Evolutionary conservation across 2,888 invertebrate genomes (phyloP).

Genomic region (Neoaliturus tenellus): DNA sequence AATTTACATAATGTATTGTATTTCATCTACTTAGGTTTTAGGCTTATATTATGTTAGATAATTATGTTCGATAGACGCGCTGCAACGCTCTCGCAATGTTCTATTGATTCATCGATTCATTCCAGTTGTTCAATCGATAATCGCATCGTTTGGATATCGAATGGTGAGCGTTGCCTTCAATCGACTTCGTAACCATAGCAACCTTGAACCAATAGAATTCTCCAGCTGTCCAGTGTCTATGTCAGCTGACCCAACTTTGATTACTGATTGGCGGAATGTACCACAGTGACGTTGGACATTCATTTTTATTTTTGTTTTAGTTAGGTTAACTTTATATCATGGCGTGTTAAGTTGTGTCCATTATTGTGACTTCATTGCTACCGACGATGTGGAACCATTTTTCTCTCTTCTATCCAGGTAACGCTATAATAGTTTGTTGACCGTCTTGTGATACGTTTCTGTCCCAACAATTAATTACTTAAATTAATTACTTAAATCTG

Average conservation of each 20-base stretch:
- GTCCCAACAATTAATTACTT: not conserved
- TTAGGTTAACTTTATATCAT: not conserved
- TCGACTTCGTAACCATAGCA: constrained; percentile 9
- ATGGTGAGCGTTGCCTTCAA: not conserved
- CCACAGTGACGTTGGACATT: not conserved
- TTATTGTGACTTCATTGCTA: not conserved
- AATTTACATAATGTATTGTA: no score
- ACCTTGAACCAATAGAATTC: constrained; percentile 36
- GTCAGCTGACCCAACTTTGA: constrained; percentile 21
- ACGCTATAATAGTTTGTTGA: not conserved
- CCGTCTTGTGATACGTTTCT: not conserved
- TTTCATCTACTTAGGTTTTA: no score
- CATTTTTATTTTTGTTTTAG: not conserved
- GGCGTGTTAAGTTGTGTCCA: not conserved
- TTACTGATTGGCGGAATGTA: constrained; percentile 13
- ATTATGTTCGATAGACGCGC: no score
- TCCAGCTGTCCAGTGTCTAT: constrained; percentile 7
- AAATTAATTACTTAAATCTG: not conserved
- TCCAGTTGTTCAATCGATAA: not conserved
- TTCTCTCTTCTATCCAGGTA: constrained; percentile 31
- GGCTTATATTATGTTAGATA: no score
- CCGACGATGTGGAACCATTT: constrained; percentile 32
- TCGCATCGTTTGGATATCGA: not conserved
- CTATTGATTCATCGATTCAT: no score
- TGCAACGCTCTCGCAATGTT: no score